phyloP scores from a whole-genome alignment of 2,888 invertebrate species.

The Acheta domesticus region DNA sequence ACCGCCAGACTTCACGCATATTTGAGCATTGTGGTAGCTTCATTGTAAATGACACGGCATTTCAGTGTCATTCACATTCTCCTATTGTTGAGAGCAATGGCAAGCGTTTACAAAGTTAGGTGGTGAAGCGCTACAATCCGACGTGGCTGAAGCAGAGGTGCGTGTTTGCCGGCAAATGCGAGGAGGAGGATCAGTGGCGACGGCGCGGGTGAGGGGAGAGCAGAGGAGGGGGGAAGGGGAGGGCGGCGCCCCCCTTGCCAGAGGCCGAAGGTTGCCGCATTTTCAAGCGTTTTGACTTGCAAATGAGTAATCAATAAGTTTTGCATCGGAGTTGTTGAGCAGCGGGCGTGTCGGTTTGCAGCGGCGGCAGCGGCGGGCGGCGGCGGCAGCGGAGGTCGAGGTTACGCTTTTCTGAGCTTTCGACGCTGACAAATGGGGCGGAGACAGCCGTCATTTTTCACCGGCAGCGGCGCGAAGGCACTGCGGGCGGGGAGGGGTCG shows the following conservation, averaged over 20 bases:
- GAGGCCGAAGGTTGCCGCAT: slow-evolving; percentile 26
- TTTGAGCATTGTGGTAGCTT: not conserved
- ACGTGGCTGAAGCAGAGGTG: not conserved
- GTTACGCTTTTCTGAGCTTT: slow-evolving; percentile 3
- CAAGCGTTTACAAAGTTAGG: too few species aligned
- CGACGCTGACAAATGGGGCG: not conserved
- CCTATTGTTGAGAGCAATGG: not conserved
- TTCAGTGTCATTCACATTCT: not conserved
- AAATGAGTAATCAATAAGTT: slow-evolving; percentile 32
- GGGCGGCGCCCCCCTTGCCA: not conserved
- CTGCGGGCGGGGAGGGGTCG: too few species aligned
- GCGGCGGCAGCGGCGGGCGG: too few species aligned
- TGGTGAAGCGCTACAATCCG: too few species aligned
- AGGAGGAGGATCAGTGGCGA: not conserved
- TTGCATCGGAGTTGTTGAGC: slow-evolving; percentile 29
- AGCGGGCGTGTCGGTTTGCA: slow-evolving; percentile 26
- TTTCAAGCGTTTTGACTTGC: slow-evolving; percentile 30
- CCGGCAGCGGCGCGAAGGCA: not conserved
- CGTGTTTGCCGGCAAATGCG: not conserved
- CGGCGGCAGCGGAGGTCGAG: not conserved
- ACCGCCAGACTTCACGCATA: not conserved
- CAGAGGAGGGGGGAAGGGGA: not conserved
- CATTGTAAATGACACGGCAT: not conserved
- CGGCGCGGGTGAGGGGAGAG: not conserved
- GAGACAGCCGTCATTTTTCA: slow-evolving; percentile 18